phyloP scores from a whole-genome alignment of 2,797 vertebrate species.

The Podargus strigoides region DNA sequence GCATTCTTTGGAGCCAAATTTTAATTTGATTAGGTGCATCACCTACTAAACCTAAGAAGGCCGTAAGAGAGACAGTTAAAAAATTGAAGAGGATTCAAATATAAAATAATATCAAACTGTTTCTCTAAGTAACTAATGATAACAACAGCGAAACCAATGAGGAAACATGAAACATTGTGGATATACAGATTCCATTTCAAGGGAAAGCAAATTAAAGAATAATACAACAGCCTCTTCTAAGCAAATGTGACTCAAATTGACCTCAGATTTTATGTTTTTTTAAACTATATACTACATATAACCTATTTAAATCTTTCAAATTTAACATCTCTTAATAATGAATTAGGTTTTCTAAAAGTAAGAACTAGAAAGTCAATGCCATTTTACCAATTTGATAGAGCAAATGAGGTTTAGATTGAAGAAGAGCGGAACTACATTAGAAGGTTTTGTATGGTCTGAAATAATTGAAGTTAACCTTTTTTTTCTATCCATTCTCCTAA shows the following conservation, averaged over 20 bases:
- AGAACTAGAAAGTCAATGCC: neutral
- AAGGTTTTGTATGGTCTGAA: neutral
- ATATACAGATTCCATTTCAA: neutral
- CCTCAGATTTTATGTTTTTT: neutral
- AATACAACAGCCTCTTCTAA: neutral
- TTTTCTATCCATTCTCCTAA: conserved; percentile 9
- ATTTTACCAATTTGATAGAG: neutral
- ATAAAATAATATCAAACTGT: neutral
- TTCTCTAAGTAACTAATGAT: neutral
- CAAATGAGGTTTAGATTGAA: neutral
- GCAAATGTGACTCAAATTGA: neutral
- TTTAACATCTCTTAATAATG: neutral
- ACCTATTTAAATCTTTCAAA: neutral
- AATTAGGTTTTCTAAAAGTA: neutral
- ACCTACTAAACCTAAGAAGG: neutral
- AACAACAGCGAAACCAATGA: neutral
- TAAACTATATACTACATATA: neutral
- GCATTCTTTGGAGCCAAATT: neutral
- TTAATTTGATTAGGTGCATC: neutral
- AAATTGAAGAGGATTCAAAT: neutral
- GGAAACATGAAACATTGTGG: neutral
- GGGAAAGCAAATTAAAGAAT: neutral
- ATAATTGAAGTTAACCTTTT: neutral
- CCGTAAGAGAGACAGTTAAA: neutral
- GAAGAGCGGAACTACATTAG: neutral